These are phyloP conservation scores for Netelia melanura DNA, from an alignment of 2,888 invertebrate species.

Conservation along the genomic window DNA sequence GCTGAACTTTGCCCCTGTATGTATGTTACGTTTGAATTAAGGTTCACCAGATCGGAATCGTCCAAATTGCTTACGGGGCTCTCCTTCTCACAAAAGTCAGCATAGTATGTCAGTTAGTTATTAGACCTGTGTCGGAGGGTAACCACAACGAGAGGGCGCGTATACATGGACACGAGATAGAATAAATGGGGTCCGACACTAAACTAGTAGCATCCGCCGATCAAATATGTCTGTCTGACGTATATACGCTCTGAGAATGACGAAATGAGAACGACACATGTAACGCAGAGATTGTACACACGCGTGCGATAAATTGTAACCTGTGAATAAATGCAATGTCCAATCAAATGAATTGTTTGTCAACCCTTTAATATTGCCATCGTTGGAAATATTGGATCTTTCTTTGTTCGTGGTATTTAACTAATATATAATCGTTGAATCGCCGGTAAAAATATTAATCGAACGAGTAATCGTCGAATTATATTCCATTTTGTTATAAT, in stretches of 20 bases:
- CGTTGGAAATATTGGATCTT: no score
- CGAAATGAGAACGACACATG: constrained; percentile 59
- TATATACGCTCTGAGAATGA: constrained; percentile 42
- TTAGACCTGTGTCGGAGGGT: constrained; percentile 10
- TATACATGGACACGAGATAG: constrained; percentile 53
- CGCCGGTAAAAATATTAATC: no score
- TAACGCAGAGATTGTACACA: constrained; percentile 15
- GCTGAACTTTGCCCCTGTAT: constrained; percentile 51
- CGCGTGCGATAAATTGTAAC: not conserved
- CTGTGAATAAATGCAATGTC: not conserved
- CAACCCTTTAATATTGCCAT: not conserved
- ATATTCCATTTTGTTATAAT: no score
- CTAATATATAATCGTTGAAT: no score
- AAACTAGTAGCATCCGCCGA: constrained; percentile 80
- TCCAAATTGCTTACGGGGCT: constrained; percentile 42
- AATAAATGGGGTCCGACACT: constrained; percentile 70
- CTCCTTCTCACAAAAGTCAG: constrained; percentile 6
- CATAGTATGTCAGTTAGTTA: constrained; percentile 17
- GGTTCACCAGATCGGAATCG: constrained; percentile 49
- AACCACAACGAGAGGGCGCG: constrained; percentile 28
- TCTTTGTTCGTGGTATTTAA: no score
- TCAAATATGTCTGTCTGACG: constrained; percentile 74
- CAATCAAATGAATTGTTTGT: not conserved
- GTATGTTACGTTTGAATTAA: constrained; percentile 51
- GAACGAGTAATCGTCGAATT: no score